Evolutionary conservation across 2,888 invertebrate genomes (phyloP).

Genomic region (Glyphotaelius pellucidus): DNA sequence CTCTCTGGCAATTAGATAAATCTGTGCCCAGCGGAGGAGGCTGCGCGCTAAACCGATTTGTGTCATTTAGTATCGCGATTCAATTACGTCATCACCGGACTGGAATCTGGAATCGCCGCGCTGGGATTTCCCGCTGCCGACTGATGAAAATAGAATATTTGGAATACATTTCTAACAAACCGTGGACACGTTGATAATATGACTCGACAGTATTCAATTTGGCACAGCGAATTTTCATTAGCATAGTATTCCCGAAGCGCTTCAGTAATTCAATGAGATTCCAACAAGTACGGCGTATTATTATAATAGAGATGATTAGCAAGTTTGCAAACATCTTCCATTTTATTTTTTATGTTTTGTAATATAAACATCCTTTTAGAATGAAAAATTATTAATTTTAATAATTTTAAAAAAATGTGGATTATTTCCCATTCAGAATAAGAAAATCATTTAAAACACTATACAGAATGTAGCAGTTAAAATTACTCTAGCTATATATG

Average conservation of each 20-base stretch:
- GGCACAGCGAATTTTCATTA: background rate
- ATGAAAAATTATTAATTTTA: background rate
- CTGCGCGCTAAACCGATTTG: conserved; percentile 11
- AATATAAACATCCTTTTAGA: background rate
- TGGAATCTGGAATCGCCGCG: background rate
- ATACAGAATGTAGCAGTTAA: no score
- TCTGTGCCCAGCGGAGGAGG: background rate
- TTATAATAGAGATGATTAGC: background rate
- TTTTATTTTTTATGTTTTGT: background rate
- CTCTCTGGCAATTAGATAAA: conserved; percentile 4
- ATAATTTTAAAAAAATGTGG: background rate
- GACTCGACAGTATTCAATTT: background rate
- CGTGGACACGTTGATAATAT: background rate
- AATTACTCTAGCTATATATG: no score
- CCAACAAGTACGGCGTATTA: background rate
- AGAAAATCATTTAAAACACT: no score
- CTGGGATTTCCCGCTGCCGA: background rate
- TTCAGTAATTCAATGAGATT: background rate
- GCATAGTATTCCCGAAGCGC: background rate
- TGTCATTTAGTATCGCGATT: conserved; percentile 31
- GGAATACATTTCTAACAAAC: background rate
- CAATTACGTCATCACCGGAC: conserved; percentile 1
- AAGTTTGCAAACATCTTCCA: background rate
- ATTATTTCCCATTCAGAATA: no score
- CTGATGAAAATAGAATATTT: background rate